Evolutionary conservation across 2,113 vertebrate genomes (phyloP).

Genomic region (Thermophis baileyi): DNA sequence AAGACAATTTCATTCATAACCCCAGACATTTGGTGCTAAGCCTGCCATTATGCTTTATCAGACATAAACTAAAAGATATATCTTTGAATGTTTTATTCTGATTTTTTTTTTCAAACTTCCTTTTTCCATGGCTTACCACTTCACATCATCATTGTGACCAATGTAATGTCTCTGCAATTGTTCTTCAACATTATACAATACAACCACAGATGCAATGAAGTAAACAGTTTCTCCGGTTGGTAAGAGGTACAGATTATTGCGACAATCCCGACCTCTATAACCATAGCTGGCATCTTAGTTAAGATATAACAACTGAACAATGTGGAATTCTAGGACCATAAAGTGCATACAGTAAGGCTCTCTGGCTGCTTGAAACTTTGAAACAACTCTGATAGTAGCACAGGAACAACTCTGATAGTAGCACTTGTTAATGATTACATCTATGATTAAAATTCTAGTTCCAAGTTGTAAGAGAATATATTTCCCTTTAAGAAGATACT

Average conservation of each 20-base stretch:
- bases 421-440: neutral
- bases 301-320: slow-evolving; percentile 63
- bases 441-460: neutral
- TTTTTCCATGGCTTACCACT: slow-evolving; percentile 80
- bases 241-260: slow-evolving; percentile 94
- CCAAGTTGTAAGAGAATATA: neutral
- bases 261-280: slow-evolving; percentile 94
- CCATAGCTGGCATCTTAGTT: slow-evolving; percentile 81
- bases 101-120: neutral
- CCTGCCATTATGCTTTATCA: neutral
- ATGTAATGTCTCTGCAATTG: slow-evolving; percentile 93
- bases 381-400: neutral
- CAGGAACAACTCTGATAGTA: neutral
- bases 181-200: slow-evolving; percentile 93
- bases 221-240: slow-evolving; percentile 97
- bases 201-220: slow-evolving; percentile 95
- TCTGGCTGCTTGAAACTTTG: neutral
- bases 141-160: slow-evolving; percentile 94
- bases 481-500: neutral
- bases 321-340: too few relatives aligned
- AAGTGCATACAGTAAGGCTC: neutral
- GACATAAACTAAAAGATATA: neutral
- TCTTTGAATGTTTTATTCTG: too few relatives aligned
- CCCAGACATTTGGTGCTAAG: neutral
- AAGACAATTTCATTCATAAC: neutral